A percentile compares a stretch with the other conserved stretches of the same genome.
These are phyloP conservation scores for Albula goreensis DNA, from an alignment of 2,113 vertebrate genomes.

Conservation along the genomic window DNA sequence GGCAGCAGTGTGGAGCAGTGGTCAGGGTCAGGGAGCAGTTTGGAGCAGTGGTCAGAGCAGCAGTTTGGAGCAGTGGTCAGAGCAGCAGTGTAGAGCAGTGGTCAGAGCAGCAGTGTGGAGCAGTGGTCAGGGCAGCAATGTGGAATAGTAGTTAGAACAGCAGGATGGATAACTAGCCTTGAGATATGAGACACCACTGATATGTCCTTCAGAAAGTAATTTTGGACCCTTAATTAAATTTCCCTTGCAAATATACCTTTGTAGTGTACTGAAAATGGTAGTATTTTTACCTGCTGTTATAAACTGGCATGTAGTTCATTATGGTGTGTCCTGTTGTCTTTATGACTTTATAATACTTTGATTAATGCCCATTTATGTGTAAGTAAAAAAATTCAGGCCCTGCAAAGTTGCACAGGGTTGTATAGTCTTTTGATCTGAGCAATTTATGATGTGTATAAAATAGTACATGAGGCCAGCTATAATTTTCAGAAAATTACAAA, in stretches of 20 bases:
- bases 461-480: conserved; percentile 52
- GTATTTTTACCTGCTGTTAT: background rate
- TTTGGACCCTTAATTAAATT: too few species aligned
- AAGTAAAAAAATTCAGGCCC: background rate
- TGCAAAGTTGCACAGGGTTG: background rate
- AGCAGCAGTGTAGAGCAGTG: background rate
- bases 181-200: background rate
- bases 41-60: background rate
- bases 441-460: conserved; percentile 57
- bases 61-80: background rate
- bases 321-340: background rate
- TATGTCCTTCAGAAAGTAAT: background rate
- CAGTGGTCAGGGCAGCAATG: background rate
- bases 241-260: too few species aligned
- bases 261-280: too few species aligned
- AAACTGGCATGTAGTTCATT: background rate
- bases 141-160: background rate
- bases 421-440: conserved; percentile 35
- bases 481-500: conserved; percentile 36
- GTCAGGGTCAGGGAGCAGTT: background rate
- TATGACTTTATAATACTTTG: background rate
- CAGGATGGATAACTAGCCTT: background rate
- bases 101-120: background rate
- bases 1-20: background rate
- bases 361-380: background rate